phyloP scores from a whole-genome alignment of 2,888 invertebrate genomes.

The Andrena marginata region DNA sequence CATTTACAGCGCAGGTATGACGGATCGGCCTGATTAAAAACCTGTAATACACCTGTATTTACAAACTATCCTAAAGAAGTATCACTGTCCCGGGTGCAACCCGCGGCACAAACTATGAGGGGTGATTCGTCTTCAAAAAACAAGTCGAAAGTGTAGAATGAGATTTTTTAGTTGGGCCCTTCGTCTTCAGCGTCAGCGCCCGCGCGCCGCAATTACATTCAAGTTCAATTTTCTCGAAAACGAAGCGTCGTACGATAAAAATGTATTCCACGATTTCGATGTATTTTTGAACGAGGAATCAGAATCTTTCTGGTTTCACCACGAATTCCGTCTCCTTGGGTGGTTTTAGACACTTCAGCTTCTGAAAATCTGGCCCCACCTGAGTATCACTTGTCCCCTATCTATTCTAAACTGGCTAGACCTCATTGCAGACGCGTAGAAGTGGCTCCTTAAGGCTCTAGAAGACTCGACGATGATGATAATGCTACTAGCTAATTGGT shows the following conservation, averaged over 20 bases:
- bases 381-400: background rate
- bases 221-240: too few relatives aligned
- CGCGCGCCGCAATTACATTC: background rate
- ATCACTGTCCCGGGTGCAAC: background rate
- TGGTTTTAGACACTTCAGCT: background rate
- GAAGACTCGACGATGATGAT: background rate
- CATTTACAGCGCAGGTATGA: background rate
- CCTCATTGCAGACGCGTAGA: background rate
- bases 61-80: conserved; percentile 8
- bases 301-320: background rate
- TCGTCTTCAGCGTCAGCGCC: background rate
- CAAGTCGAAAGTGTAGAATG: background rate
- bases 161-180: background rate
- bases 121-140: background rate
- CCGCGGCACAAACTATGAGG: background rate
- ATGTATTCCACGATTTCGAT: background rate
- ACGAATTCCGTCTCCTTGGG: background rate
- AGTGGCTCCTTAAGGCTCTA: background rate
- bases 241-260: background rate
- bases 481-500: background rate
- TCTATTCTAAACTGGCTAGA: background rate
- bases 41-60: background rate
- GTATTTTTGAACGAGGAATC: background rate
- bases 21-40: background rate
- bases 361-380: background rate